Percentiles rank a stretch among this genome's conserved stretches.
phyloP scores from a whole-genome alignment of 2,888 invertebrate genomes.

The Nymphalis urticae region DNA sequence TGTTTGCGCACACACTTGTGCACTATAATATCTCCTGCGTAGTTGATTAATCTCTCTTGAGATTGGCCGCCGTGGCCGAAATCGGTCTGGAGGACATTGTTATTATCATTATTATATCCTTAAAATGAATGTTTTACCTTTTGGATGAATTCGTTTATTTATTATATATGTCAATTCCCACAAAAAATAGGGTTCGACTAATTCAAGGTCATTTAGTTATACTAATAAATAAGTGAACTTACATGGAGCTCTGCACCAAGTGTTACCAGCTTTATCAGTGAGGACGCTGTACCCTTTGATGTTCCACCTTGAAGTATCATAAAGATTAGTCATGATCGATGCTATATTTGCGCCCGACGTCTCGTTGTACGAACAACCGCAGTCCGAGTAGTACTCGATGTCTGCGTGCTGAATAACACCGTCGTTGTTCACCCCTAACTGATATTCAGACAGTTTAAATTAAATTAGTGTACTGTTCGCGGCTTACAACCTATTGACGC shows the following conservation, averaged over 20 bases:
- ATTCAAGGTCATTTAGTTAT: background rate
- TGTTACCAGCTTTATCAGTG: slow-evolving; percentile 85
- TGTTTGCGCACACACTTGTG: no score
- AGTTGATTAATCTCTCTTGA: no score
- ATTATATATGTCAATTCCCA: no score
- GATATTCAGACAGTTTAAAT: slow-evolving; percentile 41
- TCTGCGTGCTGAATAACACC: slow-evolving; percentile 83
- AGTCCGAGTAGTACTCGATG: slow-evolving; percentile 61
- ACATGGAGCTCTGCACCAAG: slow-evolving; percentile 88
- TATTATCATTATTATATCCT: no score
- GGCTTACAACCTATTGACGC: no score
- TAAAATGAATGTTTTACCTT: no score
- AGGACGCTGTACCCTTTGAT: slow-evolving; percentile 74
- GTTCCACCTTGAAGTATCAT: slow-evolving; percentile 74
- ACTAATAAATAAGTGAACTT: slow-evolving; percentile 36
- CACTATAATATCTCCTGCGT: no score
- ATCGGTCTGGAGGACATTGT: no score
- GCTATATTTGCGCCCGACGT: slow-evolving; percentile 48
- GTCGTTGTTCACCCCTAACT: slow-evolving; percentile 78
- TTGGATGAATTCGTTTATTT: no score
- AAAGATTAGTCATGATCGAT: slow-evolving; percentile 67
- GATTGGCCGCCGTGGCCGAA: no score
- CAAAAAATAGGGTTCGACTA: background rate
- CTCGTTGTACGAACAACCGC: slow-evolving; percentile 69
- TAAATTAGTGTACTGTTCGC: background rate